Evolutionary conservation across 2,797 vertebrate genomes (phyloP).

Genomic region (Echeneis naucrates): DNA sequence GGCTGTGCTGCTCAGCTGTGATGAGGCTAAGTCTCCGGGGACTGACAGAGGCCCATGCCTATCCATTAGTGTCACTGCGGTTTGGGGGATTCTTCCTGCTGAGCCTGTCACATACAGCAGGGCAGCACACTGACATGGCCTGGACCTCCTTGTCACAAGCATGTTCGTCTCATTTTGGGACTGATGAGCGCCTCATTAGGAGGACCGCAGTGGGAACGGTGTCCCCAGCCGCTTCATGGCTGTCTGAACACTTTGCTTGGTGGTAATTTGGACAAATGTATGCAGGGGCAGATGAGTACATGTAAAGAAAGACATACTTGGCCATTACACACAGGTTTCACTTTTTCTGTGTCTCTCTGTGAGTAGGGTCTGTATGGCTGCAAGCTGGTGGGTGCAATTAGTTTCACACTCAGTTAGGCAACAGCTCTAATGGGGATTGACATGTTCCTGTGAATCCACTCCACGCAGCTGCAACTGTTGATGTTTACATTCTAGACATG

Average conservation of each 20-base stretch:
- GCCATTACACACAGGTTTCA: slow-evolving; percentile 41
- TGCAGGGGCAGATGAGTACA: slow-evolving; percentile 45
- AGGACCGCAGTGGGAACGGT: slow-evolving; percentile 36
- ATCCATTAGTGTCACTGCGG: slow-evolving; percentile 75
- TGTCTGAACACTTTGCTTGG: slow-evolving; percentile 44
- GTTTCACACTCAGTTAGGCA: slow-evolving; percentile 80
- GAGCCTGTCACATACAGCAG: slow-evolving; percentile 56
- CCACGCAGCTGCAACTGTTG: slow-evolving; percentile 72
- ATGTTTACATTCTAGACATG: slow-evolving; percentile 63
- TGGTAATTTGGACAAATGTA: slow-evolving; percentile 59
- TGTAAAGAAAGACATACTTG: slow-evolving; percentile 57
- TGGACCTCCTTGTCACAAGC: slow-evolving; percentile 63
- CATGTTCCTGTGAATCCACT: slow-evolving; percentile 65
- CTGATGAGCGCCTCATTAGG: slow-evolving; percentile 75
- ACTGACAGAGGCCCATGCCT: slow-evolving; percentile 59
- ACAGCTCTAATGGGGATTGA: slow-evolving; percentile 75
- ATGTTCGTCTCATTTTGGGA: slow-evolving; percentile 66
- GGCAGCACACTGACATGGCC: slow-evolving; percentile 49
- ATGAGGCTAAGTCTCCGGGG: slow-evolving; percentile 62
- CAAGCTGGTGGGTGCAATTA: slow-evolving; percentile 76
- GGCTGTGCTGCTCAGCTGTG: slow-evolving; percentile 65
- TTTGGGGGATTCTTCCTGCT: slow-evolving; percentile 61
- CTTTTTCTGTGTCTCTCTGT: slow-evolving; percentile 24
- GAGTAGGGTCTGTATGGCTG: slow-evolving; percentile 43
- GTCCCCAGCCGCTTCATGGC: slow-evolving; percentile 40